Evolutionary conservation across 2,888 invertebrate genomes (phyloP).

Genomic region (Dorcus hopei): DNA sequence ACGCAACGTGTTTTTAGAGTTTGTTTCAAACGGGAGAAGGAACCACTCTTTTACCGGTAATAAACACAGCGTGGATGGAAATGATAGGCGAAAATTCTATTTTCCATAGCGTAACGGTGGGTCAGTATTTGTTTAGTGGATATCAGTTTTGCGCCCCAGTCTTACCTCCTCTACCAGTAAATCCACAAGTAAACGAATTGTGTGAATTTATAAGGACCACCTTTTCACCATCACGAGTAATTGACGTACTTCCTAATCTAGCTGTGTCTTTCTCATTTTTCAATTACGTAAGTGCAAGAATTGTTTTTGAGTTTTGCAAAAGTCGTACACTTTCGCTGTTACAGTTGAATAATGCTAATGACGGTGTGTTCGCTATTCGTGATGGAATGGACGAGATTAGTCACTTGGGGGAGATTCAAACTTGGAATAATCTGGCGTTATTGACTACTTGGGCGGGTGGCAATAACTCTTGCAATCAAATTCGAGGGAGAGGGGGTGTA

Average conservation of each 20-base stretch:
- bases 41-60: too few relatives aligned
- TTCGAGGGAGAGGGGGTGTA: conserved; percentile 26
- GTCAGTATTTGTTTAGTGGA: too few relatives aligned
- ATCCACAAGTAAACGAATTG: neutral
- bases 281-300: conserved; percentile 11
- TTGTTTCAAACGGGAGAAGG: too few relatives aligned
- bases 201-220: neutral
- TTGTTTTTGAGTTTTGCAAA: neutral
- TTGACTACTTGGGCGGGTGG: conserved; percentile 35
- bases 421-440: conserved; percentile 44
- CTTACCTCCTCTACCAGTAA: neutral
- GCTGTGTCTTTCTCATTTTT: conserved; percentile 9
- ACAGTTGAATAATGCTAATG: conserved; percentile 62
- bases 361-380: conserved; percentile 57
- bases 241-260: neutral
- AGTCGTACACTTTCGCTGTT: conserved; percentile 11
- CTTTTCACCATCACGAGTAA: neutral
- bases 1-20: too few relatives aligned
- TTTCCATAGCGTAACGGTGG: too few relatives aligned
- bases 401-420: conserved; percentile 53
- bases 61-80: too few relatives aligned
- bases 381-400: conserved; percentile 55
- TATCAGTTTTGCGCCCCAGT: neutral
- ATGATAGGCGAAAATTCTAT: too few relatives aligned
- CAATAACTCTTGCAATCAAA: conserved; percentile 53